Base-by-base conservation (phyloP, 2,888 invertebrate species). In the Spodoptera exigua region DNA sequence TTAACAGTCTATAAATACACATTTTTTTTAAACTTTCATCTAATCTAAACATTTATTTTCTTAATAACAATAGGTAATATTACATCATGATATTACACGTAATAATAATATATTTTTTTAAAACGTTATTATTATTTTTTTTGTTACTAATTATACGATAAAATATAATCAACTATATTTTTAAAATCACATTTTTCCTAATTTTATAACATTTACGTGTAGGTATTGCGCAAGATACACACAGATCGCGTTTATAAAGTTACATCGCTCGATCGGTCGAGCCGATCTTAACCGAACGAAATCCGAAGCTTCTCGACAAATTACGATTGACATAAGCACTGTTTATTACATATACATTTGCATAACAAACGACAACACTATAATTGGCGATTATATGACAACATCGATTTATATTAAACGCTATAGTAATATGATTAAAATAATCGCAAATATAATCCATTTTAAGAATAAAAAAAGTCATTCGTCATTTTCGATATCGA, bases 171-270 rank as follows among this genome's bases (percentile, higher is more conserved):
- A 88, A 90, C 92, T 92, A 93, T 92, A 89, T 88, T 86, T 85
- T 88, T 91, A 92, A 92, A 93, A 93, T 93, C 93, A 93, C 93
- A 93, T 89, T 93, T 92, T 83, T 88, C 92, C 92, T 93, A 93
- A 89, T 84, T 82, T 80, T 86, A 83, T 91, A 91, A 92, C 90
- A 89, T 90, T 81, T 77, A 88, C n/a, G n/a, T n/a, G n/a, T n/a
- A n/a, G n/a, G n/a, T 89, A 88, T 90, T 91, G 91, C 92, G 91
- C 87, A 87, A 87, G 88, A 87, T 89, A 92, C 87, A 92, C 90
- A 92, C 81, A 81, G 85, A 91, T 78, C 80, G 88, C 85, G 70
- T 65, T 70, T 78, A 69, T 69, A 79, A 27, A 74, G 74, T 78
- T 80, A 82, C 71, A n/a, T n/a, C n/a, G n/a, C n/a, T n/a, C n/a